These are phyloP conservation scores for Archivesica marissinica DNA, from an alignment of 1,140 invertebrate genomes.

Conservation along the genomic window DNA sequence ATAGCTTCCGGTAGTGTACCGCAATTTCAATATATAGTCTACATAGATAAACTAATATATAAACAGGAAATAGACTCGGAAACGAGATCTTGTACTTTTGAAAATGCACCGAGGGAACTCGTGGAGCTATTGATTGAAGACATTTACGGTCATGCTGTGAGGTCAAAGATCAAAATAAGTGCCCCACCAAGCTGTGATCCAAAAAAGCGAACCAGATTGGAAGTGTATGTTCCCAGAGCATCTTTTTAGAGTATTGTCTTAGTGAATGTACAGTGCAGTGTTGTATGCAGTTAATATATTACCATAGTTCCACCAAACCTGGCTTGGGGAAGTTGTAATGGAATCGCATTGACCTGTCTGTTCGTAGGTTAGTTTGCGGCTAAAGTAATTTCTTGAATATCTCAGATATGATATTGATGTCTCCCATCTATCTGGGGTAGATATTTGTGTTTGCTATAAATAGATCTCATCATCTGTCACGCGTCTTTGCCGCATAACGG, in stretches of 20 bases:
- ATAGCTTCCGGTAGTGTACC: constrained; percentile 44
- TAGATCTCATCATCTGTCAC: no score
- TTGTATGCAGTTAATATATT: no score
- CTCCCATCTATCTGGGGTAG: no score
- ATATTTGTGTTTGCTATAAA: no score
- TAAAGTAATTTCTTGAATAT: no score
- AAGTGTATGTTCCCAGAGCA: constrained; percentile 40
- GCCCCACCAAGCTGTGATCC: constrained; percentile 15
- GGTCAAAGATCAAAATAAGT: constrained; percentile 39
- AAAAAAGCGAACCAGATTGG: constrained; percentile 30
- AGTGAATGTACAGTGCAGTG: no score
- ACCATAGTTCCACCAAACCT: no score
- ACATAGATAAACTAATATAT: constrained; percentile 37
- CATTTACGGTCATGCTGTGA: constrained; percentile 52
- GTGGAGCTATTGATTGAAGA: constrained; percentile 59
- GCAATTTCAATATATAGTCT: constrained; percentile 59
- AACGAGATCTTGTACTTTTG: constrained; percentile 30
- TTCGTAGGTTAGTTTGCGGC: no score
- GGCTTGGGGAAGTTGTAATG: no score
- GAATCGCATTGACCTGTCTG: no score
- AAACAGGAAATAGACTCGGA: constrained; percentile 56
- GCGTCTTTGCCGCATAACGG: no score
- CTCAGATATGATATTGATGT: no score
- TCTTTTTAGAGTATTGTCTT: not conserved
- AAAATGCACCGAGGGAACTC: constrained; percentile 8